A percentile compares a stretch with the other conserved stretches of the same genome.
Evolutionary conservation across 2,113 vertebrate genomes (phyloP).

Genomic region (Bufo gargarizans): DNA sequence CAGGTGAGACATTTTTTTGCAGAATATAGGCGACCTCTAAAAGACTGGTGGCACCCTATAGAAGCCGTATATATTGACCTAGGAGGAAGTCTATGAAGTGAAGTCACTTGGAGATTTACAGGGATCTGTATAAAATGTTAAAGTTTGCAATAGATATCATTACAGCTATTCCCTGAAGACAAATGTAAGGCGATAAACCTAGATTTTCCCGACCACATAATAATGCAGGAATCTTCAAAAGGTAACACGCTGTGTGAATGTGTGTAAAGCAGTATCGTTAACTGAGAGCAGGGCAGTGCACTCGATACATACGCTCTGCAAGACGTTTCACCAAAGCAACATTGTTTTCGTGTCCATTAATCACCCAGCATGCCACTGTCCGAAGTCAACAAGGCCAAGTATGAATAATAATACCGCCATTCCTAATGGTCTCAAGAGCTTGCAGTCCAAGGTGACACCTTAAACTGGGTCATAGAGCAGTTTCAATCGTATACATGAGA

Average conservation of each 20-base stretch:
- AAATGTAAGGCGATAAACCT: neutral
- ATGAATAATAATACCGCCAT: constrained; percentile 21
- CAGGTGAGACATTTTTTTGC: neutral
- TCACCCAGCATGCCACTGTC: neutral
- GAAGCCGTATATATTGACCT: no score
- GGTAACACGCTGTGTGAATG: neutral
- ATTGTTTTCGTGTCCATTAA: neutral
- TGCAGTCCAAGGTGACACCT: constrained; percentile 45
- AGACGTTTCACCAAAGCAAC: neutral
- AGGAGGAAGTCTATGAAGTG: neutral
- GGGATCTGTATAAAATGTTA: neutral
- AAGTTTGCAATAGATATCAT: neutral
- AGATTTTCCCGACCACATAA: neutral
- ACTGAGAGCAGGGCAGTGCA: neutral
- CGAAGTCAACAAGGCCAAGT: neutral
- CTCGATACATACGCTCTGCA: neutral
- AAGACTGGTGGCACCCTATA: neutral
- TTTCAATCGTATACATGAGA: neutral
- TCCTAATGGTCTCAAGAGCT: constrained; percentile 16
- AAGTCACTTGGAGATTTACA: neutral
- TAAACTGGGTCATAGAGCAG: constrained; percentile 16
- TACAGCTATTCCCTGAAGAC: neutral
- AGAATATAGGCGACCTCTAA: neutral
- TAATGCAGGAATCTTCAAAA: neutral
- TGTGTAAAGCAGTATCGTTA: neutral